Conservation (phyloP, 2,113 vertebrate genomes). For the Dasyurus viverrinus region DNA sequence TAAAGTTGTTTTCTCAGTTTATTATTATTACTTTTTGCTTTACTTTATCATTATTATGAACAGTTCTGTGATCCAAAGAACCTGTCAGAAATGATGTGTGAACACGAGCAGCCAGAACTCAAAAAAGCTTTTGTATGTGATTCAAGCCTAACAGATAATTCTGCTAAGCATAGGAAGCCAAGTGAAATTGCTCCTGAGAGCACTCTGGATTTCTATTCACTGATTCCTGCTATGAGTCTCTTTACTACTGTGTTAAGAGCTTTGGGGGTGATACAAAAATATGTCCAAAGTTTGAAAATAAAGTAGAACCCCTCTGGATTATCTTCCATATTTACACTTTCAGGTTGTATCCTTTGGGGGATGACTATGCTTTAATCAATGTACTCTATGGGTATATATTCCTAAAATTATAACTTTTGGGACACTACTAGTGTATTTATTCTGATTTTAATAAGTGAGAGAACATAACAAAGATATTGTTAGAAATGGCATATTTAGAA, state of each 20-base stretch:
- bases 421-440: not conserved
- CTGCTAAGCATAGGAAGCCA: not conserved
- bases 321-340: not conserved
- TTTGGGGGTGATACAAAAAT: not conserved
- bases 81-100: constrained; percentile 56
- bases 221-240: not conserved
- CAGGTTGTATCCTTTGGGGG: not conserved
- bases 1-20: constrained; percentile 64
- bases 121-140: not conserved
- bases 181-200: not conserved
- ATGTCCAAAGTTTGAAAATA: not conserved
- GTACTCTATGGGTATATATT: not conserved
- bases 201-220: not conserved
- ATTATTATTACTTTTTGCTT: constrained; percentile 66
- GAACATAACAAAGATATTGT: not conserved
- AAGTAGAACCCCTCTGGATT: not conserved
- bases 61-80: constrained; percentile 59
- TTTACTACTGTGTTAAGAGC: not conserved
- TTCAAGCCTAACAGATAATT: not conserved
- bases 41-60: constrained; percentile 64
- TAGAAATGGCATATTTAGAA: not conserved
- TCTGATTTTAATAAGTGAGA: not conserved
- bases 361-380: not conserved
- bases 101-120: not conserved
- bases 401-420: not conserved